These are phyloP conservation scores for Cephus pygmeus DNA, from an alignment of 2,888 invertebrate genomes.

Conservation along the genomic window DNA sequence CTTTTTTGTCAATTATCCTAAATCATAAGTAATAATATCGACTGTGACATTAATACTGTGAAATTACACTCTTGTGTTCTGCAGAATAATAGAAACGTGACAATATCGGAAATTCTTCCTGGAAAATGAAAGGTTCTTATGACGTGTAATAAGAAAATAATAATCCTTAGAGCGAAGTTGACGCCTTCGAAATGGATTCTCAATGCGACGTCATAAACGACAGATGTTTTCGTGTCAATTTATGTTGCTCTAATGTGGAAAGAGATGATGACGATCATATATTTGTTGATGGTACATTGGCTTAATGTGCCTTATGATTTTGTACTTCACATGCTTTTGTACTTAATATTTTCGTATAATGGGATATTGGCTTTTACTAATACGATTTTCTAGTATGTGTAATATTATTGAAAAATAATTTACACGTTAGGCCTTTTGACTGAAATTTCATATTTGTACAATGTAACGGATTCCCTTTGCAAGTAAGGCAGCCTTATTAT, in stretches of 20 bases:
- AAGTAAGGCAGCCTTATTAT: slow-evolving; percentile 16
- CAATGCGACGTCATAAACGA: neutral
- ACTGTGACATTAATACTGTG: neutral
- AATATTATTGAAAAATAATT: neutral
- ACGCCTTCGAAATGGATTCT: neutral
- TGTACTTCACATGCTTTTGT: neutral
- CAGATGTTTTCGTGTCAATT: neutral
- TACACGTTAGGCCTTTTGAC: neutral
- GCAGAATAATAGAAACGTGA: neutral
- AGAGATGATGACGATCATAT: neutral
- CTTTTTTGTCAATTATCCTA: neutral
- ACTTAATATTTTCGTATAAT: neutral
- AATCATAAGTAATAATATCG: neutral
- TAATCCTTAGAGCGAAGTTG: neutral
- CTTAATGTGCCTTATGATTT: neutral
- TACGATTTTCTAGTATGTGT: neutral
- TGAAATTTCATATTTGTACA: neutral
- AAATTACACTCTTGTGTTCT: neutral
- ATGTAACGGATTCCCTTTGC: slow-evolving; percentile 9
- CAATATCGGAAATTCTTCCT: neutral
- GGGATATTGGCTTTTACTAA: neutral
- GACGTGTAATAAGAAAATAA: neutral
- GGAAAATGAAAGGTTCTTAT: neutral
- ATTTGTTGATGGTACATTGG: neutral
- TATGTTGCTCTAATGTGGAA: neutral